A percentile compares a stretch with the other conserved stretches of the same genome.
Evolutionary conservation across 2,113 vertebrate genomes (phyloP).

Genomic region (Pangasianodon hypophthalmus): DNA sequence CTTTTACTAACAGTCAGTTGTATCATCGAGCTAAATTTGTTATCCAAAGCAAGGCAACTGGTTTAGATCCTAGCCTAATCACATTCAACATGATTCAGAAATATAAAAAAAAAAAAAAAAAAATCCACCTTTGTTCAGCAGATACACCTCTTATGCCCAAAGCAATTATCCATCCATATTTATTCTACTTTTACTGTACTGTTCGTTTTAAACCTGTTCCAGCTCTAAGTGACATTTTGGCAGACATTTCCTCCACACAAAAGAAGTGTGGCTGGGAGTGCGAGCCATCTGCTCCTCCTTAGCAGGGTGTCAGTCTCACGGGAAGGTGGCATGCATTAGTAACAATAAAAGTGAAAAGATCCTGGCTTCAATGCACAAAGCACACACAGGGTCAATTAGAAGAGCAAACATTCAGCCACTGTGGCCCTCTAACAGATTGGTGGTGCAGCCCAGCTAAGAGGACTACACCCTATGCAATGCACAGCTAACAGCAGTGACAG

Average conservation of each 20-base stretch:
- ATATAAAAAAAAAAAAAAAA: neutral
- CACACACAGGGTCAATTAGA: slow-evolving; percentile 14
- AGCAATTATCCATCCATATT: neutral
- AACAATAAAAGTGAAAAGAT: slow-evolving; percentile 25
- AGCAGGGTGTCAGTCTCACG: slow-evolving; percentile 28
- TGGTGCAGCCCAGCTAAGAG: neutral
- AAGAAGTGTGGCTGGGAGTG: slow-evolving; percentile 13
- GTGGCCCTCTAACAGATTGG: neutral
- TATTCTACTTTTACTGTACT: neutral
- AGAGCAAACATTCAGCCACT: neutral
- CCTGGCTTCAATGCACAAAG: slow-evolving; percentile 21
- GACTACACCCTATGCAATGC: neutral
- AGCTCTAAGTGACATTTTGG: neutral
- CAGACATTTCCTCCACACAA: slow-evolving; percentile 15
- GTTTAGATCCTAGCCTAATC: neutral
- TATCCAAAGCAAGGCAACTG: neutral
- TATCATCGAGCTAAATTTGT: neutral
- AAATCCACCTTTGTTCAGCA: neutral
- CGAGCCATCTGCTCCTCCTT: slow-evolving; percentile 46
- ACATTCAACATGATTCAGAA: neutral
- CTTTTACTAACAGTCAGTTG: too few species aligned
- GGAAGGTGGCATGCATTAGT: slow-evolving; percentile 16
- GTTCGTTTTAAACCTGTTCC: neutral
- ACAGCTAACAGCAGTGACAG: neutral
- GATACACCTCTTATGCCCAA: neutral